Evolutionary conservation across 2,888 invertebrate species (phyloP), one percentile per base, ranked within the genome.

Genomic region (Agrotis exclamationis): DNA sequence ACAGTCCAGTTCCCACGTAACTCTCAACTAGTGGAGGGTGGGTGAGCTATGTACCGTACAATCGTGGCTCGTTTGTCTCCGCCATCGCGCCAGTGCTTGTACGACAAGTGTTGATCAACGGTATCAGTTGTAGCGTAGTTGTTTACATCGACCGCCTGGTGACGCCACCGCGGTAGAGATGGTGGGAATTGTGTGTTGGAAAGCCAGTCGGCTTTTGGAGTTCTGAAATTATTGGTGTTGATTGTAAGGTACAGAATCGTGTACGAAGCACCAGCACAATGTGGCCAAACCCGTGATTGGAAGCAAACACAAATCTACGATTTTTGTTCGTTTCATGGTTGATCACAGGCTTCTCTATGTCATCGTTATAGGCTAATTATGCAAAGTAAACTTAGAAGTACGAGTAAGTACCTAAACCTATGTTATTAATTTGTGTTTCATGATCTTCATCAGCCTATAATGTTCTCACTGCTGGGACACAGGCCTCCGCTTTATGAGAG

Each of bases 51-150:
- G 56, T 33, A 3, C 22, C 20, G 18, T 6, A 4, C 47, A 7
- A 11, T 33, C 64, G 56, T 50, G 63, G 0, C 57, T 74, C 50
- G 51, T 53, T 65, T 58, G 74, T 74, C 50, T 24, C 39, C 70
- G 45, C 39, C 28, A n/a, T 33, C 20, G 51, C 24, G 50, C 28
- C 56, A 14, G 51, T 18, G 51, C 33, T 47, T 20, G 47, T 58
- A 24, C 14, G 33, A 50, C 73, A 44, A 51, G 39, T n/a, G n/a
- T 47, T 4, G 22, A 16, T 54, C 65, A 65, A 58, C 74, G 58
- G 74, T 54, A 66, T 58, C 24, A 59, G 65, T 74, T 73, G 73
- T 74, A 59, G 24, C 47, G 24, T 45, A n/a, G 65, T 1, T 66
- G 72, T 74, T 47, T 11, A 54, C 66, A 53, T 16, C 45, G 13